Conservation (phyloP, 2,797 vertebrate species). For the Paratrypauchen microcephalus region DNA sequence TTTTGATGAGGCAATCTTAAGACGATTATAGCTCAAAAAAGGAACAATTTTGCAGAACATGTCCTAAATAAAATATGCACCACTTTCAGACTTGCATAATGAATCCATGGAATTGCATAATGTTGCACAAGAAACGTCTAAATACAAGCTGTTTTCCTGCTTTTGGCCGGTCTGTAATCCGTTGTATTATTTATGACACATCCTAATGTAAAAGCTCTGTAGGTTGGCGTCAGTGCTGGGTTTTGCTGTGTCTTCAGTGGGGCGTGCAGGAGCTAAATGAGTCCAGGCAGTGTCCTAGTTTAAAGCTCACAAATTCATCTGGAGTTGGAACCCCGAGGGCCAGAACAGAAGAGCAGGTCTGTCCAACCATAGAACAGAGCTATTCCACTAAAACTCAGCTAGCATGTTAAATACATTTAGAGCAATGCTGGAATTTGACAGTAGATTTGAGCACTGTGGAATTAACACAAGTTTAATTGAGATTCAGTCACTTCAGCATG, state of each 20-base stretch:
- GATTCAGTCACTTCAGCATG: not conserved
- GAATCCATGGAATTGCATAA: not conserved
- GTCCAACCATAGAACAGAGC: not conserved
- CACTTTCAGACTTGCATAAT: not conserved
- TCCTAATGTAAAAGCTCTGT: slow-evolving; percentile 5
- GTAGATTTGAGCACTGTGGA: not conserved
- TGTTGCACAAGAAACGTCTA: not conserved
- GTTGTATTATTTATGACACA: not conserved
- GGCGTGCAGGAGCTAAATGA: slow-evolving; percentile 17
- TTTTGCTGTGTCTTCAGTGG: not conserved
- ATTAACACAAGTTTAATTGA: too few species aligned
- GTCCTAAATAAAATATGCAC: not conserved
- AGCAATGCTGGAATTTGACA: not conserved
- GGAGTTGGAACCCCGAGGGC: slow-evolving; percentile 39
- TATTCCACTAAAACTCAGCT: not conserved
- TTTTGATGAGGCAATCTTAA: too few species aligned
- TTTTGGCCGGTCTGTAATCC: not conserved
- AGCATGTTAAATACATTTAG: not conserved
- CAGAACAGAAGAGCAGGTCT: slow-evolving; percentile 2
- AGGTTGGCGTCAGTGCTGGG: not conserved
- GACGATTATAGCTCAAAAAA: too few species aligned
- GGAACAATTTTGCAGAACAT: not conserved
- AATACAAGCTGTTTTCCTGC: not conserved
- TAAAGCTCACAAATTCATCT: slow-evolving; percentile 55
- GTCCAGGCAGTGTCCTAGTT: slow-evolving; percentile 57